phyloP scores from a whole-genome alignment of 2,888 invertebrate genomes.

The Leptinotarsa juncta region DNA sequence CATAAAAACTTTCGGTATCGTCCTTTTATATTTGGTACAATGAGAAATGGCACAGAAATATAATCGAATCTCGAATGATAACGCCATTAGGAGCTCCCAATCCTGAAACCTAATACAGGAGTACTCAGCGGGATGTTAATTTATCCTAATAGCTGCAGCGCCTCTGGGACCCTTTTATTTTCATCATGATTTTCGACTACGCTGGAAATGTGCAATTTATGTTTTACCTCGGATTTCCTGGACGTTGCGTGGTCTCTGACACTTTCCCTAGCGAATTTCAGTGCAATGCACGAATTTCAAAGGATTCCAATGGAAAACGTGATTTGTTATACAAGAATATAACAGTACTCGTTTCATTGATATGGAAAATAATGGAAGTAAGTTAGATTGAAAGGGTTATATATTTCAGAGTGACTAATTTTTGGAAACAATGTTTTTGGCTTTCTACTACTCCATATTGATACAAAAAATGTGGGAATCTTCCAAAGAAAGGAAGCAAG shows the following conservation, averaged over 20 bases:
- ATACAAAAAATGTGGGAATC: too few species aligned
- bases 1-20: background rate
- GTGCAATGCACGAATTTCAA: background rate
- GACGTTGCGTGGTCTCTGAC: background rate
- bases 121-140: conserved; percentile 4
- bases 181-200: background rate
- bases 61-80: conserved; percentile 1
- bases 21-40: background rate
- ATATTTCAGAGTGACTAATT: too few species aligned
- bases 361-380: too few species aligned
- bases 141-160: background rate
- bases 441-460: too few species aligned
- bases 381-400: too few species aligned
- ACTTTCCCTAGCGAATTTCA: background rate
- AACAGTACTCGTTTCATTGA: background rate
- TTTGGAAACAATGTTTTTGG: too few species aligned
- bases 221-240: background rate
- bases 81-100: background rate
- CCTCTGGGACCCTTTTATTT: conserved; percentile 1
- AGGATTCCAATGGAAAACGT: background rate
- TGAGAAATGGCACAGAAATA: background rate
- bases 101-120: background rate
- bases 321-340: background rate
- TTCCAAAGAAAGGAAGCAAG: too few species aligned
- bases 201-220: background rate